phyloP scores from a whole-genome alignment of 2,797 vertebrate species.

The Enteromius viviparus region DNA sequence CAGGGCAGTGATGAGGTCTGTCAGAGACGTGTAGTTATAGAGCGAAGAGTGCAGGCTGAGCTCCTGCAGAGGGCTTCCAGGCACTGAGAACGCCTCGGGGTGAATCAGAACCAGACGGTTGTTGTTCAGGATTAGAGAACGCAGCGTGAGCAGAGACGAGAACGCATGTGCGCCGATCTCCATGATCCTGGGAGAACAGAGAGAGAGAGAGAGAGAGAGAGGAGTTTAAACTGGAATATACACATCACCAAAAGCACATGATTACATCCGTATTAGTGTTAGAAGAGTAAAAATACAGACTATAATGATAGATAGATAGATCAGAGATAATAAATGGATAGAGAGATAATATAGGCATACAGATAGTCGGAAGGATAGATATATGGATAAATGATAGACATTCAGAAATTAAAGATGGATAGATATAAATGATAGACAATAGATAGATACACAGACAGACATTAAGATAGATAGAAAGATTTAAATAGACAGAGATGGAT shows the following conservation, averaged over 20 bases:
- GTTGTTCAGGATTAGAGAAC: constrained; percentile 77
- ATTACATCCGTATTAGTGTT: not conserved
- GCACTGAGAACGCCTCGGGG: constrained; percentile 76
- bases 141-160: constrained; percentile 72
- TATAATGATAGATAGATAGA: not conserved
- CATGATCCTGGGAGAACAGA: constrained; percentile 70
- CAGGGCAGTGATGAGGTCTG: constrained; percentile 75
- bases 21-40: constrained; percentile 73
- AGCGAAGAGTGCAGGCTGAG: constrained; percentile 79
- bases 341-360: not conserved
- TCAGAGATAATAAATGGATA: not conserved
- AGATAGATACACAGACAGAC: no score
- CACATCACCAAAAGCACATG: not conserved
- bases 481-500: no score
- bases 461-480: no score
- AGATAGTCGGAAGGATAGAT: not conserved
- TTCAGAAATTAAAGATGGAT: no score
- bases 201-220: not conserved
- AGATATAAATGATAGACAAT: no score
- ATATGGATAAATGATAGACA: not conserved
- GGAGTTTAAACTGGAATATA: not conserved
- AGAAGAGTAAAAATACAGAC: not conserved
- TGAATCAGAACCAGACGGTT: constrained; percentile 79
- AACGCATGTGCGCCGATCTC: constrained; percentile 76
- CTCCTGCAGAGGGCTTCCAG: constrained; percentile 77